Evolutionary conservation across 2,888 invertebrate species (phyloP).

Genomic region (Antheraea yamamai): DNA sequence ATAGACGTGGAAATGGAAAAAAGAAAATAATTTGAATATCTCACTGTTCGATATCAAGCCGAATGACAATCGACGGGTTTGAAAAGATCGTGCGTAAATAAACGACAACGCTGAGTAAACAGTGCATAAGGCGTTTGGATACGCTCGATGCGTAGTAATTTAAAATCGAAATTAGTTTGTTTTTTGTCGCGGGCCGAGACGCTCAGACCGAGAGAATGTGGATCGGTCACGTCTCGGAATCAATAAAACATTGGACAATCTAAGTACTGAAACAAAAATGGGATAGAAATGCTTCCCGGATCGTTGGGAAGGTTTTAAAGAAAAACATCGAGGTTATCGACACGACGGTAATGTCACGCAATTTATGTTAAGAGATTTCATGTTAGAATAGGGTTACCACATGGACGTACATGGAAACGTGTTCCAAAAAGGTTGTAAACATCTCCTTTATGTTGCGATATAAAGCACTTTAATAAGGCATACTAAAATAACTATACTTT

Average conservation of each 20-base stretch:
- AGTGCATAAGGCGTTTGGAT: slow-evolving; percentile 62
- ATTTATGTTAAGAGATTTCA: slow-evolving; percentile 32
- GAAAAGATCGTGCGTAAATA: slow-evolving; percentile 74
- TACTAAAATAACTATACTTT: background rate
- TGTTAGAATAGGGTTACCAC: slow-evolving; percentile 46
- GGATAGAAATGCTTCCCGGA: slow-evolving; percentile 24
- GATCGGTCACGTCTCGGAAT: slow-evolving; percentile 59
- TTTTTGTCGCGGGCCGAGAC: slow-evolving; percentile 62
- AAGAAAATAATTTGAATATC: slow-evolving; percentile 8
- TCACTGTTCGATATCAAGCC: slow-evolving; percentile 17
- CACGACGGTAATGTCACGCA: slow-evolving; percentile 41
- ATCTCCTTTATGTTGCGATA: background rate
- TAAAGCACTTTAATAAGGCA: background rate
- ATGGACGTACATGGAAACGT: background rate
- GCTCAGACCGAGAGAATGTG: slow-evolving; percentile 45
- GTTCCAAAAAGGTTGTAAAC: background rate
- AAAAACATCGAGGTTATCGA: slow-evolving; percentile 41
- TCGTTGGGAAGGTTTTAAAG: slow-evolving; percentile 18
- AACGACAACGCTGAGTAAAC: slow-evolving; percentile 67
- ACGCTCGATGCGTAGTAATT: slow-evolving; percentile 63
- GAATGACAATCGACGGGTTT: slow-evolving; percentile 49
- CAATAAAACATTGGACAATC: slow-evolving; percentile 40
- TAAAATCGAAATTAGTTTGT: slow-evolving; percentile 75
- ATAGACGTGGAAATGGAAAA: background rate
- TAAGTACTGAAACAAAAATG: slow-evolving; percentile 19